Percentiles rank a stretch among this genome's conserved stretches.
These are phyloP conservation scores for Cassiopea xamachana DNA, from an alignment of 30 jellyfish, hydroid and myxozoan genomes.

Conservation along the genomic window DNA sequence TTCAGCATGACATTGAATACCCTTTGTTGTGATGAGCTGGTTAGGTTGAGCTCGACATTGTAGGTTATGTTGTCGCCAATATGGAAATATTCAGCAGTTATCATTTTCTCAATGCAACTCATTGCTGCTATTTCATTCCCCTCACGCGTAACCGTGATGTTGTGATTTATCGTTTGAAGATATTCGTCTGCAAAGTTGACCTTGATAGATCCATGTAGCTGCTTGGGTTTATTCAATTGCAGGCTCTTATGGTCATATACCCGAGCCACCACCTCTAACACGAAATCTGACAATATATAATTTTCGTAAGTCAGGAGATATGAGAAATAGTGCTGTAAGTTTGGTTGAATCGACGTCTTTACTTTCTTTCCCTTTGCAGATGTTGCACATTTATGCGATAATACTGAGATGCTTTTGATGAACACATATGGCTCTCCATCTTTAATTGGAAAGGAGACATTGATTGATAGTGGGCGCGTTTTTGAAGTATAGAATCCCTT, in stretches of 20 bases:
- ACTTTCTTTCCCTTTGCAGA: neutral
- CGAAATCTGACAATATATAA: slow-evolving; percentile 36
- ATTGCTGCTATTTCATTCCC: slow-evolving; percentile 38
- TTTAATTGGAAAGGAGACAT: slow-evolving; percentile 24
- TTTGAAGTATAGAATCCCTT: slow-evolving; percentile 46
- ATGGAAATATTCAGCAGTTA: neutral
- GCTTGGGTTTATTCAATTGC: neutral
- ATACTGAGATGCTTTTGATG: neutral
- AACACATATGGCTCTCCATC: slow-evolving; percentile 34
- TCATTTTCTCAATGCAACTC: neutral
- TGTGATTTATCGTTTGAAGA: neutral
- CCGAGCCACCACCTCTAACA: neutral
- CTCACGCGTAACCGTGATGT: neutral
- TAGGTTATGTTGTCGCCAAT: slow-evolving; percentile 50
- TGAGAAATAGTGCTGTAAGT: slow-evolving; percentile 4
- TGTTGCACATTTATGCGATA: slow-evolving; percentile 16
- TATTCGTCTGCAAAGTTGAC: slow-evolving; percentile 34
- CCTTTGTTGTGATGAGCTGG: neutral
- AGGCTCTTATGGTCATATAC: slow-evolving; percentile 37
- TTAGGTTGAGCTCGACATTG: slow-evolving; percentile 1
- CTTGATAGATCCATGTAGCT: neutral
- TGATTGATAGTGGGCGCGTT: slow-evolving; percentile 12
- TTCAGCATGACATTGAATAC: slow-evolving; percentile 32
- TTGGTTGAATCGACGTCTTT: neutral
- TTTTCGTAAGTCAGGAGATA: neutral